A percentile compares a stretch with the other conserved stretches of the same genome.
These are phyloP conservation scores for Heliconius charithonia DNA, from an alignment of 2,888 invertebrate species.

Conservation along the genomic window DNA sequence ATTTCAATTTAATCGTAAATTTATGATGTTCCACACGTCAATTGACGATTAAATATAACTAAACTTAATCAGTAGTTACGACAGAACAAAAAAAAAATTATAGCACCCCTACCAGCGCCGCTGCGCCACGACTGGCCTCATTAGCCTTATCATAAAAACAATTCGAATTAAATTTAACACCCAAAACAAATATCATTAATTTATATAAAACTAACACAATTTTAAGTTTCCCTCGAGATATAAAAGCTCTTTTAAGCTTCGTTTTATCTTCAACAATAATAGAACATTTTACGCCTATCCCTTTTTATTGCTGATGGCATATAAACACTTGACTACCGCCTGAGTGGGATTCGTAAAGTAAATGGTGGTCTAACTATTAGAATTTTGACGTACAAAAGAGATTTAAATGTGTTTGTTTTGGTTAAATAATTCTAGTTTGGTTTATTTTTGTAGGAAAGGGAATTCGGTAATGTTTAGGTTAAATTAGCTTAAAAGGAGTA, in stretches of 20 bases:
- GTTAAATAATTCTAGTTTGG: neutral
- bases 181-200: slow-evolving; percentile 36
- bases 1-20: no score
- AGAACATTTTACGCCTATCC: slow-evolving; percentile 47
- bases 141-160: neutral
- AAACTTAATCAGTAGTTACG: no score
- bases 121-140: neutral
- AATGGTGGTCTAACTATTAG: slow-evolving; percentile 42
- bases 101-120: neutral
- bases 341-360: slow-evolving; percentile 44
- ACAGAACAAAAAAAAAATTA: neutral
- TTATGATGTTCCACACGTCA: no score
- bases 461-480: no score
- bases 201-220: slow-evolving; percentile 42
- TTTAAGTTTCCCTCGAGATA: slow-evolving; percentile 44
- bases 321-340: slow-evolving; percentile 47
- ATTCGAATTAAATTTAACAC: neutral
- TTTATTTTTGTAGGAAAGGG: neutral
- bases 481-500: no score
- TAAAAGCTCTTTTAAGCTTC: slow-evolving; percentile 45
- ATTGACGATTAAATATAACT: no score
- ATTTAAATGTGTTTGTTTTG: slow-evolving; percentile 33
- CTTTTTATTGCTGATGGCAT: slow-evolving; percentile 49
- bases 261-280: slow-evolving; percentile 47
- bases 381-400: slow-evolving; percentile 39